Evolutionary conservation across 2,113 vertebrate genomes (phyloP), one percentile per base, ranked within the genome.

Genomic region (Hyperopisus bebe): DNA sequence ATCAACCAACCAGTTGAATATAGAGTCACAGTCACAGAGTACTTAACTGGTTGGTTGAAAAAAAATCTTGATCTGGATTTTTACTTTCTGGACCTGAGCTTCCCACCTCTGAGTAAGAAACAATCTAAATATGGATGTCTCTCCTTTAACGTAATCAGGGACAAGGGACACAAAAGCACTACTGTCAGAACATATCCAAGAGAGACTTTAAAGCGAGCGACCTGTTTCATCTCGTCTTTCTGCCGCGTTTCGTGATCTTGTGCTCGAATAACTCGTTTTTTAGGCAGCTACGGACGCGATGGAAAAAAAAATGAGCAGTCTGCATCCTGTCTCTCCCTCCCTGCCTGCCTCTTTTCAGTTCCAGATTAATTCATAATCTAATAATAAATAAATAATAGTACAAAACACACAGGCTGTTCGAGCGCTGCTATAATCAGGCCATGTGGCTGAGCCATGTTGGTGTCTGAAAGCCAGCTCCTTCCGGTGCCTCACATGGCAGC

Each of bases 361-460:
- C 48, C 85, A 87, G 31, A 87, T 87, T 87, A 87, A 87, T 87
- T 87, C 50, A 53, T 87, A 87, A 87, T 53, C 85, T 47, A 87
- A 87, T 87, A 87, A 87, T 87, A 87, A 87, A 87, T 87, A 87
- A 87, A 87, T 87, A 87, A 87, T 87, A 87, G 50, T 51, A 87
- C 48, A 87, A 87, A 87, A 87, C 85, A 87, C 85, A 87, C 48
- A 87, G 85, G 85, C 85, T 87, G 85, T 87, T 87, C 13, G 48
- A 87, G 85, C 11, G 7, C 24, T 10, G 85, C 27, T 53, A 17
- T 87, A 87, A 87, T 87, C 85, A 51, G 48, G 27, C 27, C 86
- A 86, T 82, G 89, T 90, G 85, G 89, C 85, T 24, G 85, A 39
- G 35, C 62, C 50, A 3, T n/a, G 27, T 39, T 31, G 24, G 44